A percentile compares a stretch with the other conserved stretches of the same genome.
phyloP scores from a whole-genome alignment of 2,888 invertebrate genomes.

The Sarcophaga carnaria region DNA sequence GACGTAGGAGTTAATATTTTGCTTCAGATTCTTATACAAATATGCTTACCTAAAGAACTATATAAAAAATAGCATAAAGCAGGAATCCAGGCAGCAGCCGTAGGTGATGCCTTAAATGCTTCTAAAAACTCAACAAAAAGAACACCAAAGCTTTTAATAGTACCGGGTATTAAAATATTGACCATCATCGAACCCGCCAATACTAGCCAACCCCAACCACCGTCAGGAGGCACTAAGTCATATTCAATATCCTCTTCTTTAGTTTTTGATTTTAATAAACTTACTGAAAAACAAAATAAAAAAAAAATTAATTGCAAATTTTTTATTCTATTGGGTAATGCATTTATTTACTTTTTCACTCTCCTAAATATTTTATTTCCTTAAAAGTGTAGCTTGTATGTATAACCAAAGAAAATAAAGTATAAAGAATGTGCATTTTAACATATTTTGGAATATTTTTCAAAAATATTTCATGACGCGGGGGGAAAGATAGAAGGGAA shows the following conservation, averaged over 20 bases:
- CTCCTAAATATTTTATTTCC: too few relatives aligned
- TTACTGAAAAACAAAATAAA: slow-evolving; percentile 71
- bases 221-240: slow-evolving; percentile 90
- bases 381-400: too few relatives aligned
- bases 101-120: slow-evolving; percentile 88
- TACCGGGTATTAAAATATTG: slow-evolving; percentile 92
- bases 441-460: too few relatives aligned
- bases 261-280: slow-evolving; percentile 74
- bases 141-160: slow-evolving; percentile 94
- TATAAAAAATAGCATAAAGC: slow-evolving; percentile 93
- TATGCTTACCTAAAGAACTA: slow-evolving; percentile 88
- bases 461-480: too few relatives aligned
- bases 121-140: slow-evolving; percentile 91
- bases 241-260: slow-evolving; percentile 83
- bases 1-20: slow-evolving; percentile 68
- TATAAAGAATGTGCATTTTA: too few relatives aligned
- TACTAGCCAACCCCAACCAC: slow-evolving; percentile 93
- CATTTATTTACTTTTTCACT: too few relatives aligned
- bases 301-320: background rate
- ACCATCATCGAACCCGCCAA: slow-evolving; percentile 89
- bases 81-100: slow-evolving; percentile 92
- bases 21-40: background rate
- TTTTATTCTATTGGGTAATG: too few relatives aligned
- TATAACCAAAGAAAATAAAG: too few relatives aligned
- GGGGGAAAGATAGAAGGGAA: too few relatives aligned